These are phyloP conservation scores for Anoplophora glabripennis DNA, from an alignment of 1,140 invertebrate species.

Conservation along the genomic window DNA sequence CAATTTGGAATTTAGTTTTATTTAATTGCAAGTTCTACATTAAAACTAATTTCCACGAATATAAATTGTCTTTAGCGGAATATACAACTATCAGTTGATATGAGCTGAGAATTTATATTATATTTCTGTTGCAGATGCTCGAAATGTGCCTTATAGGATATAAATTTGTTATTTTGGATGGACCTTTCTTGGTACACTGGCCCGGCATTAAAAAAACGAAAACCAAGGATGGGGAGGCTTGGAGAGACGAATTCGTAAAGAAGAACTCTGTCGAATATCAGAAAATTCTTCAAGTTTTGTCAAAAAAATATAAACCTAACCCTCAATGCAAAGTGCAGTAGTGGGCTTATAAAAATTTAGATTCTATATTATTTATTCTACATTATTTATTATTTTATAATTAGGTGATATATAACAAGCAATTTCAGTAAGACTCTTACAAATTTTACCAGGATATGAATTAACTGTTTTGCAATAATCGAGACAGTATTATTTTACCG, in stretches of 20 bases:
- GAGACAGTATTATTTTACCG: no score
- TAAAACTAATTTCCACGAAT: no score
- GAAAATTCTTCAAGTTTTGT: conserved; percentile 56
- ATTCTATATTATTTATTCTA: no score
- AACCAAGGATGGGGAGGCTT: conserved; percentile 44
- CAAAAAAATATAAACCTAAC: conserved; percentile 58
- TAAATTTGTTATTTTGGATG: conserved; percentile 71
- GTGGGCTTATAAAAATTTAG: not conserved
- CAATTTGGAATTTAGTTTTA: no score
- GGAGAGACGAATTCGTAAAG: conserved; percentile 55
- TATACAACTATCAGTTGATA: no score
- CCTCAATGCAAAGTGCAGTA: conserved; percentile 56
- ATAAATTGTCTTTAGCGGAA: no score
- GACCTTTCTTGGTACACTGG: conserved; percentile 75
- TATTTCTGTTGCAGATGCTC: conserved; percentile 62
- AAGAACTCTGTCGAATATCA: conserved; percentile 64
- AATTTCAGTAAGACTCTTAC: no score
- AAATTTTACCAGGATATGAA: no score
- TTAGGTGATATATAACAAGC: no score
- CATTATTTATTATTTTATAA: no score
- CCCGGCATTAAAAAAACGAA: conserved; percentile 63
- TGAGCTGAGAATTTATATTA: not conserved
- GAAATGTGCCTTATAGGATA: conserved; percentile 77
- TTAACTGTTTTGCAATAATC: no score
- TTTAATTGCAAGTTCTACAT: no score